A percentile compares a stretch with the other conserved stretches of the same genome.
Conservation (phyloP, 2,888 invertebrate species). For the Myopa testacea region DNA sequence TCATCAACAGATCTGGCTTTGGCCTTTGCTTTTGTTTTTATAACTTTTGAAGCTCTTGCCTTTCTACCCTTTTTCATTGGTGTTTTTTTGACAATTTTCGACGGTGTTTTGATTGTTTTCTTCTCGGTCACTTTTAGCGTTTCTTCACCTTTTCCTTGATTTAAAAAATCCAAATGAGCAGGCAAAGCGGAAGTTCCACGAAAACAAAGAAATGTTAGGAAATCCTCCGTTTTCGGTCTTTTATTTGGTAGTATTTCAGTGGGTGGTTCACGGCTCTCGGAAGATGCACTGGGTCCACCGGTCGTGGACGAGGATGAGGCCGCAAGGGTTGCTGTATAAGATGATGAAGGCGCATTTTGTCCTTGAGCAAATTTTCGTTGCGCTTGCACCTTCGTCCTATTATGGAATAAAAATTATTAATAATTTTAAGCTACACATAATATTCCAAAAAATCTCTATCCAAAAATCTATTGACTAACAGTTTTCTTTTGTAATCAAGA, state of each 20-base stretch:
- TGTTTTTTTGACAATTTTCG: slow-evolving; percentile 31
- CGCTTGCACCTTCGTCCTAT: slow-evolving; percentile 83
- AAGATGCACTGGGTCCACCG: slow-evolving; percentile 69
- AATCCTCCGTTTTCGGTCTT: slow-evolving; percentile 86
- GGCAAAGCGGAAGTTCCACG: slow-evolving; percentile 81
- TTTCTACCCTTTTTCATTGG: slow-evolving; percentile 28
- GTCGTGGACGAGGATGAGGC: slow-evolving; percentile 54
- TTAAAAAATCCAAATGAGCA: slow-evolving; percentile 78
- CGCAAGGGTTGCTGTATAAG: slow-evolving; percentile 57
- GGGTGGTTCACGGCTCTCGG: slow-evolving; percentile 74
- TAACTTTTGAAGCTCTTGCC: slow-evolving; percentile 19
- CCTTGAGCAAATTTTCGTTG: slow-evolving; percentile 91
- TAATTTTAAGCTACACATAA: neutral
- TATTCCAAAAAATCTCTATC: no score
- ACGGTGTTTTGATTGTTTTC: slow-evolving; percentile 30
- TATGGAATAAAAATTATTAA: neutral
- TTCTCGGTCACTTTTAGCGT: slow-evolving; percentile 52
- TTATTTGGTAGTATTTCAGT: slow-evolving; percentile 74
- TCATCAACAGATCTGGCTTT: slow-evolving; percentile 31
- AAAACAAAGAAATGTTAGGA: slow-evolving; percentile 85
- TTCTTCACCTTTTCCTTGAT: slow-evolving; percentile 64
- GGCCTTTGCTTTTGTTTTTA: slow-evolving; percentile 14
- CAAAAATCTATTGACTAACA: no score
- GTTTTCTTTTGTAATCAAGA: no score
- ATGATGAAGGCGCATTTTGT: slow-evolving; percentile 76